These are phyloP conservation scores for Meiosimyza decipiens DNA, from an alignment of 2,888 invertebrate species.

Conservation along the genomic window DNA sequence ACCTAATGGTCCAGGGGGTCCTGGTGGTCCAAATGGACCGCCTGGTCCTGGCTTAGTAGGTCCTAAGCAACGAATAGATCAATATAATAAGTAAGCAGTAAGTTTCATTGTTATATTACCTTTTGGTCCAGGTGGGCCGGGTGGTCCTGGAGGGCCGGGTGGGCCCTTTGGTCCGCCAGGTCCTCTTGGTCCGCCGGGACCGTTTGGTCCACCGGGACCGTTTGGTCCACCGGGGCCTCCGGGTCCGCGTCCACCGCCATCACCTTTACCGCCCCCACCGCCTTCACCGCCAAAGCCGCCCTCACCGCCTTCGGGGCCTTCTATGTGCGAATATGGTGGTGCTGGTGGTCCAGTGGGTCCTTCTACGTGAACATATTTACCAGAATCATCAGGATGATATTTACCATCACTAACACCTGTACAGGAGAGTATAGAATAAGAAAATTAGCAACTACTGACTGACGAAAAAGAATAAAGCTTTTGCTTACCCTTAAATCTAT, in stretches of 20 bases:
- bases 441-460: background rate
- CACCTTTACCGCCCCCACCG: constrained; percentile 50
- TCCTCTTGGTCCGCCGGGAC: constrained; percentile 55
- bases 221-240: constrained; percentile 61
- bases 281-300: constrained; percentile 60
- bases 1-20: constrained; percentile 58
- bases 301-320: constrained; percentile 60
- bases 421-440: background rate
- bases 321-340: constrained; percentile 59
- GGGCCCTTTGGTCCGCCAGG: constrained; percentile 56
- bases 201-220: constrained; percentile 60
- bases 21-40: constrained; percentile 58
- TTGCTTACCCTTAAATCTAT: constrained; percentile 55
- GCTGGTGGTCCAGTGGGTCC: constrained; percentile 66
- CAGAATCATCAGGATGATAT: constrained; percentile 64
- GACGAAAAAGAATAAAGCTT: background rate
- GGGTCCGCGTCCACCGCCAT: constrained; percentile 45
- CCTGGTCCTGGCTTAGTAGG: constrained; percentile 52
- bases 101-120: constrained; percentile 55
- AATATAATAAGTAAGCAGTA: constrained; percentile 2
- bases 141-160: constrained; percentile 50
- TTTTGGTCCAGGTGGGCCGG: constrained; percentile 53
- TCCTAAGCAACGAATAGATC: constrained; percentile 36
- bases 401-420: constrained; percentile 56
- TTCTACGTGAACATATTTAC: constrained; percentile 64